Conservation (phyloP, 1,140 invertebrate genomes). For the Idris sp. region DNA sequence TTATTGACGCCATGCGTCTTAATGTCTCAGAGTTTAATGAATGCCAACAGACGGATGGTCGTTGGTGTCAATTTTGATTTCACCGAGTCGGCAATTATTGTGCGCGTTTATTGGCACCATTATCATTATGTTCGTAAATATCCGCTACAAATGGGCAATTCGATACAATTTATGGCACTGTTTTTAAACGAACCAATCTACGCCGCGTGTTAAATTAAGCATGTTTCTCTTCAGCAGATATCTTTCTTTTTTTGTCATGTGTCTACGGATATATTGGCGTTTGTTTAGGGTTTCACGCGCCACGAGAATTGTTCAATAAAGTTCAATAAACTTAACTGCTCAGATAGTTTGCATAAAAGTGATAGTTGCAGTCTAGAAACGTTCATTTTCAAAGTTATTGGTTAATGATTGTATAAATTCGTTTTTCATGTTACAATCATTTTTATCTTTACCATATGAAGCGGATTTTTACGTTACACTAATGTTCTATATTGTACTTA, state of each 20-base stretch:
- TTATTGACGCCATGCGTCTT: constrained; percentile 36
- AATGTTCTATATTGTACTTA: too few species aligned
- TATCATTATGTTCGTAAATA: constrained; percentile 45
- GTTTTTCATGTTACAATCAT: too few species aligned
- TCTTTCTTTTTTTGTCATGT: background rate
- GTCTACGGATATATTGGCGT: too few species aligned
- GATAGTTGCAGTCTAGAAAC: too few species aligned
- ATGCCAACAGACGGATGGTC: constrained; percentile 26
- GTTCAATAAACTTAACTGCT: too few species aligned
- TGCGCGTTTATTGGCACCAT: constrained; percentile 36
- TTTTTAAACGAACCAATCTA: constrained; percentile 25
- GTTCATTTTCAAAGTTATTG: too few species aligned
- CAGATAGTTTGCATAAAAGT: too few species aligned
- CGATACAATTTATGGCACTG: constrained; percentile 16
- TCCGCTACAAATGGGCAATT: constrained; percentile 28
- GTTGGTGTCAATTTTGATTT: constrained; percentile 50
- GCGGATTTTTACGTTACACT: too few species aligned
- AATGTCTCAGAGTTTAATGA: constrained; percentile 44
- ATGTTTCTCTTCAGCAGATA: background rate
- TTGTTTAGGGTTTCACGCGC: constrained; percentile 1
- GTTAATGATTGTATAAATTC: too few species aligned
- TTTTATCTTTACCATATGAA: too few species aligned
- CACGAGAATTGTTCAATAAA: background rate
- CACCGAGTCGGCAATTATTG: constrained; percentile 37
- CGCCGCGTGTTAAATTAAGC: constrained; percentile 8